Percentiles rank a stretch among this genome's conserved stretches.
These are phyloP conservation scores for Neolamprologus modestus DNA, from an alignment of 2,113 vertebrate species.

Conservation along the genomic window DNA sequence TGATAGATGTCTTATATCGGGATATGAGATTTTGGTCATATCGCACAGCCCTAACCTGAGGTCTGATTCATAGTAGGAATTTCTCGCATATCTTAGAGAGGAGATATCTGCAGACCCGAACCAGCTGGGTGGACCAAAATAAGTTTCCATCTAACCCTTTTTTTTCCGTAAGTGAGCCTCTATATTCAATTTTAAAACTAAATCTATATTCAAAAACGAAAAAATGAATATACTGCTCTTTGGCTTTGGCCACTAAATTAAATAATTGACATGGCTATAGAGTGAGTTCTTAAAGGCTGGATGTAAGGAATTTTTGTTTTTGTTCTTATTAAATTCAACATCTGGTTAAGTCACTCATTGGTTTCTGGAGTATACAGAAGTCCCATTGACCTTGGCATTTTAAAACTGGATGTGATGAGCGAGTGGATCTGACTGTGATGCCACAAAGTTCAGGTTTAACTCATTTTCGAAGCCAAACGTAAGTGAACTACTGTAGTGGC, in stretches of 20 bases:
- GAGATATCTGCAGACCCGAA: background rate
- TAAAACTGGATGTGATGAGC: background rate
- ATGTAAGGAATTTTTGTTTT: fast-evolving
- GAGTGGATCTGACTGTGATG: background rate
- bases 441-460: background rate
- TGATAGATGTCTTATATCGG: background rate
- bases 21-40: background rate
- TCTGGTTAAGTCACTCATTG: background rate
- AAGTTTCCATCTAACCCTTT: background rate
- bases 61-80: background rate
- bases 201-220: fast-evolving
- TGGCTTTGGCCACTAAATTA: background rate
- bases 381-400: background rate
- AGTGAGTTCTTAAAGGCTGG: background rate
- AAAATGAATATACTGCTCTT: background rate
- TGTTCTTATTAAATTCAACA: background rate
- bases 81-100: background rate
- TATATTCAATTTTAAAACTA: background rate
- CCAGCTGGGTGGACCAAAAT: background rate
- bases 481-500: background rate
- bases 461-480: background rate
- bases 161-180: fast-evolving
- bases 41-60: background rate
- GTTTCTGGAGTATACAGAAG: background rate
- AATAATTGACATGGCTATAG: background rate